These are phyloP conservation scores for Lophius piscatorius DNA, from an alignment of 2,113 vertebrate genomes.

Conservation along the genomic window DNA sequence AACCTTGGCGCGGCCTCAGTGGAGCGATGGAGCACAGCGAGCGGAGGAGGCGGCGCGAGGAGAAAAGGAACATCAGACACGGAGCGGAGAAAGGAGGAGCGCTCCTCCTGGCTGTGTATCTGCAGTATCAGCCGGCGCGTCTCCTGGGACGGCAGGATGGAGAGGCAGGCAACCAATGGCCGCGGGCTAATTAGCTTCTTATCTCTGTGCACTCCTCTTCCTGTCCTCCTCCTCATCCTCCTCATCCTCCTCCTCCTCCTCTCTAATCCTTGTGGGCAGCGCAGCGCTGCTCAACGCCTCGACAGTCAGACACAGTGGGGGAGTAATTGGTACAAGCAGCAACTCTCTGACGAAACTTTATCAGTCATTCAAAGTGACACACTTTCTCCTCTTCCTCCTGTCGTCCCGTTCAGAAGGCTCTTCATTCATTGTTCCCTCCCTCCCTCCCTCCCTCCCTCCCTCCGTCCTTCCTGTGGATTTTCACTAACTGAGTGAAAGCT, in stretches of 20 bases:
- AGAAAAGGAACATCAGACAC: conserved; percentile 6
- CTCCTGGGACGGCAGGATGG: conserved; percentile 43
- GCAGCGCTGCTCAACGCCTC: conserved; percentile 66
- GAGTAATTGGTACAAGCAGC: conserved; percentile 73
- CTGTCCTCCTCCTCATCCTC: conserved; percentile 64
- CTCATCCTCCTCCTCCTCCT: conserved; percentile 65
- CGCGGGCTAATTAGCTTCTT: conserved; percentile 79
- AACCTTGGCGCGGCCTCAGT: neutral
- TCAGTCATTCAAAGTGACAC: conserved; percentile 60
- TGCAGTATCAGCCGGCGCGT: conserved; percentile 43
- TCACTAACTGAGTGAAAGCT: conserved; percentile 19
- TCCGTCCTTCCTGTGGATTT: conserved; percentile 1
- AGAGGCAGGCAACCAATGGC: conserved; percentile 55
- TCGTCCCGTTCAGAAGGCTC: conserved; percentile 13
- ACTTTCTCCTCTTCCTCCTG: conserved; percentile 37
- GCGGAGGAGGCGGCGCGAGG: conserved; percentile 16
- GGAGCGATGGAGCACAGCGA: neutral
- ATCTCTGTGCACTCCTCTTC: conserved; percentile 67
- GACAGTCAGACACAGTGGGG: conserved; percentile 68
- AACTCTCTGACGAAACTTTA: conserved; percentile 65
- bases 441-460: conserved; percentile 21
- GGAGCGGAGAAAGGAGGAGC: conserved; percentile 1
- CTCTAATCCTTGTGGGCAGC: conserved; percentile 72
- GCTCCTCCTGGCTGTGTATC: conserved; percentile 36
- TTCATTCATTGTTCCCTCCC: conserved; percentile 33